phyloP scores from a whole-genome alignment of 2,113 vertebrate species.

The Arenaria interpres region DNA sequence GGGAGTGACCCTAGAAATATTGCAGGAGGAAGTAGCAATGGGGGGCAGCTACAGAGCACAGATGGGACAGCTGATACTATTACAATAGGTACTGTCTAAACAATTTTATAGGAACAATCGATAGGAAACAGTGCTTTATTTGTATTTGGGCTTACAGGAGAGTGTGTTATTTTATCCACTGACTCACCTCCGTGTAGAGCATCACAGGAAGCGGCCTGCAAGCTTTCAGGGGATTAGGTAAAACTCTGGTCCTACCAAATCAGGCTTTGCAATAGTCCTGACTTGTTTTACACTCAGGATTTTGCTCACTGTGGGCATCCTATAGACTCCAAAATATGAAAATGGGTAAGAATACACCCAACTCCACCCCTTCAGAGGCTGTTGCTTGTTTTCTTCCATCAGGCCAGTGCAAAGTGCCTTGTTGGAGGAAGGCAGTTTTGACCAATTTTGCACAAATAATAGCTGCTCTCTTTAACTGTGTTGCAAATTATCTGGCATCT shows the following conservation, averaged over 20 bases:
- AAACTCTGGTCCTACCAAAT: background rate
- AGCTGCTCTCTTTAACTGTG: background rate
- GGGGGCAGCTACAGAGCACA: background rate
- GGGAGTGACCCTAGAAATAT: background rate
- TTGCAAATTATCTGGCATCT: background rate
- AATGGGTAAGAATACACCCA: background rate
- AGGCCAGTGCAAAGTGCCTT: background rate
- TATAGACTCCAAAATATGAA: background rate
- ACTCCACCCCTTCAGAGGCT: background rate
- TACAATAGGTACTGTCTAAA: background rate
- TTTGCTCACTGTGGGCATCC: background rate
- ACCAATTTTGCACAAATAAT: background rate
- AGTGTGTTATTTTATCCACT: background rate
- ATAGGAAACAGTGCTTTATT: background rate
- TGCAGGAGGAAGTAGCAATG: background rate
- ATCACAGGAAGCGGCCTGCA: background rate
- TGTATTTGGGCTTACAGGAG: background rate
- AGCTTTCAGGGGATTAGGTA: background rate
- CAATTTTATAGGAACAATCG: background rate
- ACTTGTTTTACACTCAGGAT: background rate
- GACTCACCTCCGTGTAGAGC: background rate
- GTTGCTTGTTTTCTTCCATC: background rate
- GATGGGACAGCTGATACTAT: background rate
- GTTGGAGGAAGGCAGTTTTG: accelerated
- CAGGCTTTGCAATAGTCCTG: background rate